Conservation (phyloP, 1,140 invertebrate genomes). For the Idris sp. region DNA sequence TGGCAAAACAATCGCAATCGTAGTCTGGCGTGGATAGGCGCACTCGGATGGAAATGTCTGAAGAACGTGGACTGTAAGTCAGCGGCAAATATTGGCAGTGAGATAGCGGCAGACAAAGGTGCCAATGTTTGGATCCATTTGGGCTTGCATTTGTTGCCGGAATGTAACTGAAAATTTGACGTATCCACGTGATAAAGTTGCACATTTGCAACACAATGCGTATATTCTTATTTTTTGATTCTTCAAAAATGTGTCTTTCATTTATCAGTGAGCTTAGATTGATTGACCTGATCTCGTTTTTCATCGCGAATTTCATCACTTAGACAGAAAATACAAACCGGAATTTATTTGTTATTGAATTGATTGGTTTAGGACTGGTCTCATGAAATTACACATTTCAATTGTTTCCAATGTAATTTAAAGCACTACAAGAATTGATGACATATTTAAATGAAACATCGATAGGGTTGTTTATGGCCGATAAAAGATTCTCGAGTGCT, state of each 20-base stretch:
- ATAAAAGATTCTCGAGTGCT: no score
- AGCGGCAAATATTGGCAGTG: conserved; percentile 22
- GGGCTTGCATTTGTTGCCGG: conserved; percentile 22
- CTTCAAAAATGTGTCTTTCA: no score
- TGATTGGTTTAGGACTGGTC: no score
- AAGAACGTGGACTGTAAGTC: conserved; percentile 31
- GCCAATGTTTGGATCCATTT: conserved; percentile 31
- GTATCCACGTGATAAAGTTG: conserved; percentile 4
- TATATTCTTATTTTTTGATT: no score
- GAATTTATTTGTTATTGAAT: conserved; percentile 24
- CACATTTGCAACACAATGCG: no score
- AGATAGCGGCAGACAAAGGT: conserved; percentile 38
- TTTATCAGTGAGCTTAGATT: no score
- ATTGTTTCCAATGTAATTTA: no score
- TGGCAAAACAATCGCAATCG: conserved; percentile 2
- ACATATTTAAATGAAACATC: no score
- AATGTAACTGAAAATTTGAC: conserved; percentile 15
- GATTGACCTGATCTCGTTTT: conserved; percentile 13
- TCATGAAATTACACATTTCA: no score
- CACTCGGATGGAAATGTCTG: conserved; percentile 41
- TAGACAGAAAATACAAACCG: conserved; percentile 1
- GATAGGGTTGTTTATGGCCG: no score
- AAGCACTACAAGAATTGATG: no score
- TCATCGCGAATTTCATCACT: conserved; percentile 1
- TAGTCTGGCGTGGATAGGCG: background rate